phyloP scores from a whole-genome alignment of 2,113 vertebrate genomes.

The Engraulis encrasicolus region DNA sequence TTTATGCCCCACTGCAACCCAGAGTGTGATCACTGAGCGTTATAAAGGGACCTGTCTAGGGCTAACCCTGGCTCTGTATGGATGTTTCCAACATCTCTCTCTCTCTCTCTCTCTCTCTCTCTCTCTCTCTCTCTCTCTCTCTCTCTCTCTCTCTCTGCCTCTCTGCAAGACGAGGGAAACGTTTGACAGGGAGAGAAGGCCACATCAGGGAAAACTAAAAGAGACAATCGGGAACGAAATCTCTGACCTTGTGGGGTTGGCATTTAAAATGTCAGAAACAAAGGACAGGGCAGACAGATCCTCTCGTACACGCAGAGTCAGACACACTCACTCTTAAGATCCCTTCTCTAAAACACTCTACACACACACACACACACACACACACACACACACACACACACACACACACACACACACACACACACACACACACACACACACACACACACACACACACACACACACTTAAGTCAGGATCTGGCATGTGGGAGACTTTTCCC shows the following conservation, averaged over 20 bases:
- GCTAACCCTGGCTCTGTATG: background rate
- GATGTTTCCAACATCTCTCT: background rate
- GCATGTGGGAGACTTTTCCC: background rate
- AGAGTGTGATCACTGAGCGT: background rate
- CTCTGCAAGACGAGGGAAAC: no score
- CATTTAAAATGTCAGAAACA: constrained; percentile 12
- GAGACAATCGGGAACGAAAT: background rate
- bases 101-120: no score
- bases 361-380: no score
- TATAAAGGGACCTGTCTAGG: background rate
- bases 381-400: no score
- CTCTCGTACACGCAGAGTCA: background rate
- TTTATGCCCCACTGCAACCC: no score
- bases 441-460: no score
- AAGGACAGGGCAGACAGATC: background rate
- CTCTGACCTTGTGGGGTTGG: background rate
- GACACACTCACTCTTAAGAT: no score
- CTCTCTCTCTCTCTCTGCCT: no score
- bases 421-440: no score
- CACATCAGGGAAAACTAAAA: background rate
- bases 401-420: no score
- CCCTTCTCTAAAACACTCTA: no score
- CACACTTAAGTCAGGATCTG: background rate
- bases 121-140: no score
- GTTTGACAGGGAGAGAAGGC: background rate